These are phyloP conservation scores for Epinephelus moara DNA, from an alignment of 2,113 vertebrate species.

Conservation along the genomic window DNA sequence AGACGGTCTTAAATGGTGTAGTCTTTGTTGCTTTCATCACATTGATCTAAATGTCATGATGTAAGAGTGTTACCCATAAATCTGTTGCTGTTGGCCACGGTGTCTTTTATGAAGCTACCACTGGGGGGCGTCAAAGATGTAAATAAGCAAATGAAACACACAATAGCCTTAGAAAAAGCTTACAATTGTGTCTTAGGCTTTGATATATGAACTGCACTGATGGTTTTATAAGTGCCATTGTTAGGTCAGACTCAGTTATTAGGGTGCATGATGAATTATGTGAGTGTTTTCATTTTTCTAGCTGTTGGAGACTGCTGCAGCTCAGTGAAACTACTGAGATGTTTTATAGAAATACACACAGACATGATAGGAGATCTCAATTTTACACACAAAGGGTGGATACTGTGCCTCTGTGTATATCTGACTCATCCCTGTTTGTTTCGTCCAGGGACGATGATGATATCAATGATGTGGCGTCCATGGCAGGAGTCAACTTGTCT, in stretches of 20 bases:
- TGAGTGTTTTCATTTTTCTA: neutral
- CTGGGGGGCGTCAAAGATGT: neutral
- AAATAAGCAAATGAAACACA: neutral
- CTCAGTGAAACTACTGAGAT: neutral
- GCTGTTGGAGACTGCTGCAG: neutral
- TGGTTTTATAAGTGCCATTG: neutral
- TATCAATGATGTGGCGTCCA: conserved; percentile 94
- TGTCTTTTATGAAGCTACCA: neutral
- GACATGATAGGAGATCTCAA: neutral
- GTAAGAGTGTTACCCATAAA: too few relatives aligned
- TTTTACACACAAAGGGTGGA: neutral
- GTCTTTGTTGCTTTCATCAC: neutral
- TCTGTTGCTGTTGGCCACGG: neutral
- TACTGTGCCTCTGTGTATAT: neutral
- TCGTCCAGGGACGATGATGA: conserved; percentile 91
- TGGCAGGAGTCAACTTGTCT: conserved; percentile 94
- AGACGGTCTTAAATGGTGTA: neutral
- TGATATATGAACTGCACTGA: neutral
- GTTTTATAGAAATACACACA: neutral
- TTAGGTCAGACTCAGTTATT: neutral
- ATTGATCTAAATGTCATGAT: neutral
- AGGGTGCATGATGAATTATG: neutral
- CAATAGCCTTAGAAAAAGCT: neutral
- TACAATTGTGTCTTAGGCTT: neutral
- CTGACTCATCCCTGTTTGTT: neutral